These are phyloP conservation scores for Carposina sasakii DNA, from an alignment of 1,140 invertebrate genomes.

Conservation along the genomic window DNA sequence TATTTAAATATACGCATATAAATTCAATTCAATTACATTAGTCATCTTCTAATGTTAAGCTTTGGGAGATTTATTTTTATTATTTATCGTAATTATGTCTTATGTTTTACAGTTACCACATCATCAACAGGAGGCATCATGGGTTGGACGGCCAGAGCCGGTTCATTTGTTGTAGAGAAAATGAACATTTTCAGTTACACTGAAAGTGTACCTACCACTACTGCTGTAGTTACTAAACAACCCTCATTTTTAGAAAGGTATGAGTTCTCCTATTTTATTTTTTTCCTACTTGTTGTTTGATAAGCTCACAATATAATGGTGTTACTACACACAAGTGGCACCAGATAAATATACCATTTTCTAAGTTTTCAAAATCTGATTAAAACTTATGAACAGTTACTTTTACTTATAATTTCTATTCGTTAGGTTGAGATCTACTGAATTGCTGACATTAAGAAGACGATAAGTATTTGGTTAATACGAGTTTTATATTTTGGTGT, in stretches of 20 bases:
- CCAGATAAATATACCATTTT: too few species aligned
- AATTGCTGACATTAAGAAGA: neutral
- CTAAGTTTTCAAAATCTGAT: too few species aligned
- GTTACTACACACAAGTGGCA: too few species aligned
- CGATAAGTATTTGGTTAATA: conserved; percentile 7
- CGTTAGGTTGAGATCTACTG: neutral
- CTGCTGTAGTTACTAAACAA: conserved; percentile 55
- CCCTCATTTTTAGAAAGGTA: conserved; percentile 76
- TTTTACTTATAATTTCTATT: neutral
- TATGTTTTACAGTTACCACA: conserved; percentile 37
- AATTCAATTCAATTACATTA: too few species aligned
- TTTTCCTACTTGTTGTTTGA: too few species aligned
- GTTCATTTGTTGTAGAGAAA: conserved; percentile 85
- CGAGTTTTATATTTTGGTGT: neutral
- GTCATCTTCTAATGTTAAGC: too few species aligned
- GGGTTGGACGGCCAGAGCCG: conserved; percentile 85
- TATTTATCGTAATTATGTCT: too few species aligned
- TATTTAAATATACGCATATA: too few species aligned
- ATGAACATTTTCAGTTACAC: conserved; percentile 76
- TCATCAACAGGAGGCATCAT: conserved; percentile 61
- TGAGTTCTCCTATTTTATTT: conserved; percentile 9
- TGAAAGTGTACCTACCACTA: conserved; percentile 55
- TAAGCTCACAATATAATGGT: too few species aligned
- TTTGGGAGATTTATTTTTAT: too few species aligned
- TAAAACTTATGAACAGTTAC: too few species aligned